Conservation (phyloP, 64 coral and sea anemone species). For the Trachythela sp. region DNA sequence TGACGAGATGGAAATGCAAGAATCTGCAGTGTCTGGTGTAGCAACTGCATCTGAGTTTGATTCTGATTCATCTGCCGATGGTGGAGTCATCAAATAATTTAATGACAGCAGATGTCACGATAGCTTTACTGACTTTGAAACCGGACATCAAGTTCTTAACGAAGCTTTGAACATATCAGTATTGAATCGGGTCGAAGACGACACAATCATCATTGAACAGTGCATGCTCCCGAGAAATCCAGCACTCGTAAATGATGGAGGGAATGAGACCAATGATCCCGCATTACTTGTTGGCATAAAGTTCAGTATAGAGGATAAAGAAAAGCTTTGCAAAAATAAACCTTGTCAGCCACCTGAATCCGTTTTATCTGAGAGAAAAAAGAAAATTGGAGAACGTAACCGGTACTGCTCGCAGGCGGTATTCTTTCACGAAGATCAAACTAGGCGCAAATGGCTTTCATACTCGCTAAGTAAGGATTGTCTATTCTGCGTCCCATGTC, state of each 20-base stretch:
- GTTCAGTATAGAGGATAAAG: background rate
- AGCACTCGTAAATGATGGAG: background rate
- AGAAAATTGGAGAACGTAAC: background rate
- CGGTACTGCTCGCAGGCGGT: background rate
- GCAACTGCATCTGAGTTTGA: background rate
- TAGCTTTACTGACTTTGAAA: background rate
- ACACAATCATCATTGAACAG: slow-evolving; percentile 2
- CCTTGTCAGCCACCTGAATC: slow-evolving; percentile 23
- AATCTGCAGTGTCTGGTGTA: background rate
- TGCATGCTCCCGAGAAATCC: background rate
- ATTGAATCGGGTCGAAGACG: background rate
- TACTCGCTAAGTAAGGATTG: slow-evolving; percentile 15
- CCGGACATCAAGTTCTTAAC: background rate
- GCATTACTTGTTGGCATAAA: slow-evolving; percentile 7
- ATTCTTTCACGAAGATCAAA: too few relatives aligned
- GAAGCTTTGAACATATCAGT: background rate
- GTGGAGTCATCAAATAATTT: background rate
- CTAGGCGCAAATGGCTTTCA: background rate
- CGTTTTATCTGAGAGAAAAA: background rate
- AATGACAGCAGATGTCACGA: background rate
- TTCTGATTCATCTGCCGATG: background rate
- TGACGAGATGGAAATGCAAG: background rate
- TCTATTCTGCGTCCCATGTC: slow-evolving; percentile 8
- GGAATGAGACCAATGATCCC: background rate
- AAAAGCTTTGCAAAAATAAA: background rate